Conservation (phyloP, 2,888 invertebrate genomes). For the Melipona beecheii region DNA sequence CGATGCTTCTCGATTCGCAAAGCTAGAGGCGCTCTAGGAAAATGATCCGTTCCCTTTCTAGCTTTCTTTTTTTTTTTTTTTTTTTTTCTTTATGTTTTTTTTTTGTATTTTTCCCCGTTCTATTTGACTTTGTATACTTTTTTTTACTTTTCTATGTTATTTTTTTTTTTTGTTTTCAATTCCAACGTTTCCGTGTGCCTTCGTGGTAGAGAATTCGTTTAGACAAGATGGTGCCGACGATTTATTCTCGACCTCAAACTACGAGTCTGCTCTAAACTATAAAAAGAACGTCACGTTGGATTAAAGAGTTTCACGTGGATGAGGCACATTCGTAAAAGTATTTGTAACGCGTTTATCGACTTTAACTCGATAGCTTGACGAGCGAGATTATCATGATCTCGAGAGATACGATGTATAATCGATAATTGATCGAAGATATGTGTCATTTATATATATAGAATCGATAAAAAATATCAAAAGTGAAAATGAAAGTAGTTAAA, state of each 20-base stretch:
- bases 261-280: slow-evolving; percentile 74
- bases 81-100: slow-evolving; percentile 34
- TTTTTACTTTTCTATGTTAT: too few species aligned
- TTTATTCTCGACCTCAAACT: slow-evolving; percentile 75
- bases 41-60: slow-evolving; percentile 34
- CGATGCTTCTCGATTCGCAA: slow-evolving; percentile 22
- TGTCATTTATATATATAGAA: too few species aligned
- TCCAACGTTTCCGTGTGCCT: slow-evolving; percentile 63
- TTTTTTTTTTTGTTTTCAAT: slow-evolving; percentile 27
- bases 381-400: background rate
- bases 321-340: slow-evolving; percentile 56
- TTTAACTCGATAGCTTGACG: slow-evolving; percentile 30
- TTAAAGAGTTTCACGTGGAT: slow-evolving; percentile 52
- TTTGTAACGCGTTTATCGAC: slow-evolving; percentile 38
- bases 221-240: slow-evolving; percentile 73
- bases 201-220: slow-evolving; percentile 63
- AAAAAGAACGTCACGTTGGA: slow-evolving; percentile 69
- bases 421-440: too few species aligned
- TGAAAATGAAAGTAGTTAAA: slow-evolving; percentile 17
- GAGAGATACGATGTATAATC: background rate
- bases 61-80: slow-evolving; percentile 52
- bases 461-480: too few species aligned
- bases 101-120: slow-evolving; percentile 19
- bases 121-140: slow-evolving; percentile 23
- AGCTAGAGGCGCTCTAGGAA: slow-evolving; percentile 14